Evolutionary conservation across 2,113 vertebrate species (phyloP), one percentile per base, ranked within the genome.

Genomic region (Scolopax mira): DNA sequence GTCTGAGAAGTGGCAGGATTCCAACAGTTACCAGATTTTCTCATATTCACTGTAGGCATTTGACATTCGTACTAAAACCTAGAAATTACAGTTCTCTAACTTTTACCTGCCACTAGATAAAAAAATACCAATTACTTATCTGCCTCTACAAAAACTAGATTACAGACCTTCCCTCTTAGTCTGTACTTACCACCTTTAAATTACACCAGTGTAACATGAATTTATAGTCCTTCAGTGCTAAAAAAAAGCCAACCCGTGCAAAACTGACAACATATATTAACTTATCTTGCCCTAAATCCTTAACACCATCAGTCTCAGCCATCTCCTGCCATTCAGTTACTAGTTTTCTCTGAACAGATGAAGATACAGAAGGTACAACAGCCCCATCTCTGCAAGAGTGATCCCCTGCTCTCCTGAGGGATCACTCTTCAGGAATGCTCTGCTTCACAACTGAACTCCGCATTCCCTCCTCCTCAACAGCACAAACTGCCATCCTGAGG

Each of bases 341-440:
- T 4, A 2, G 30, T 19, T 37, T 13, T 42, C 57, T 41, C 57
- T 7, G 1, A 37, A 21, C 6, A 57, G 58, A 18, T 11, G n/a
- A 35, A n/a, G 46, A 39, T n/a, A 52, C 25, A 9, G 24, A 37
- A 48, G 35, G 65, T 27, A 35, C 3, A 1, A 17, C 22, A 73
- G 28, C 3, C 28, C 33, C 1, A 0, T 7, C 37, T 16, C 54
- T 33, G 35, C 39, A 42, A 31, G 49, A 57, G 15, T 28, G 48
- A 49, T n/a, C 55, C 13, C 48, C 24, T 1, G 0, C 9, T 33
- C 25, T 57, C 39, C 33, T 13, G 18, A 39, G 0, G 2, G 49
- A 61, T 17, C 27, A 5, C 42, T 17, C 24, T 7, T 15, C 35
- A 41, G 52, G 10, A 77, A 64, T 2, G 2, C 19, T 67, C 31